Conservation (phyloP, 2,797 vertebrate genomes). For the Peromyscus aztecus region DNA sequence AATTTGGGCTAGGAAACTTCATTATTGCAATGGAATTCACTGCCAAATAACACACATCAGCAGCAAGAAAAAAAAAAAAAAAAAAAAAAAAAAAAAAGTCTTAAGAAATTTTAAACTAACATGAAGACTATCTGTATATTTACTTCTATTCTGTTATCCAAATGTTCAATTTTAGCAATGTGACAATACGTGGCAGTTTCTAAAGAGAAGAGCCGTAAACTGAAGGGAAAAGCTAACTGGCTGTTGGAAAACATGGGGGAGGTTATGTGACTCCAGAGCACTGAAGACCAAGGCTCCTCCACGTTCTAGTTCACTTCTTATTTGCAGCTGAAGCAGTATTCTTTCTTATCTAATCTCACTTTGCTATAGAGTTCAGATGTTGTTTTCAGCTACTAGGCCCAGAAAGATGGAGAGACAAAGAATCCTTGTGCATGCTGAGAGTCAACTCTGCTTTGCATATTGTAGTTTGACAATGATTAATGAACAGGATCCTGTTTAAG, state of each 20-base stretch:
- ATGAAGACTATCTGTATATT: not conserved
- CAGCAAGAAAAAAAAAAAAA: too few relatives aligned
- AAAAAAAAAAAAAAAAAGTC: not conserved
- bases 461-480: not conserved
- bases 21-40: not conserved
- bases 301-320: constrained; percentile 13
- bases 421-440: not conserved
- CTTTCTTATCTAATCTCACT: not conserved
- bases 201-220: not conserved
- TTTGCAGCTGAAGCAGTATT: not conserved
- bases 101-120: constrained; percentile 3
- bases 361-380: not conserved
- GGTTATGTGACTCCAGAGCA: not conserved
- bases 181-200: not conserved
- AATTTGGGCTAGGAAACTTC: not conserved
- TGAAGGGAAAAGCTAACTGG: not conserved
- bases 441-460: not conserved
- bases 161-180: not conserved
- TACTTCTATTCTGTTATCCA: not conserved
- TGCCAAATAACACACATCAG: not conserved
- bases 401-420: constrained; percentile 40
- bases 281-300: not conserved
- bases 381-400: not conserved
- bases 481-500: not conserved
- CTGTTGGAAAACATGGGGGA: not conserved